phyloP scores from a whole-genome alignment of 2,797 vertebrate species.

The Choloepus didactylus region DNA sequence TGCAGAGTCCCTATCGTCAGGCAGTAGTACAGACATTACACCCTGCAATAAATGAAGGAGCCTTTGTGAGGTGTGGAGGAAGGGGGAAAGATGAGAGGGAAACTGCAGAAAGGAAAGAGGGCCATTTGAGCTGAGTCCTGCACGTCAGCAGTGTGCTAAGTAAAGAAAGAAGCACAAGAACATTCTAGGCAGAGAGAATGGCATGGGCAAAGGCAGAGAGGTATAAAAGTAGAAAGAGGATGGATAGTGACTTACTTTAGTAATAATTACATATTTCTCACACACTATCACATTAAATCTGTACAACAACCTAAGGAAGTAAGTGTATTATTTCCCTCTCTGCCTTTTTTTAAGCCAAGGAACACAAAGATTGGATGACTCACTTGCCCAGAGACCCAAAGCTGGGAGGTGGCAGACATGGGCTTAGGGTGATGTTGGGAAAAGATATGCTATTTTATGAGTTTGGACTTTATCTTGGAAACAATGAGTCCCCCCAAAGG shows the following conservation, averaged over 20 bases:
- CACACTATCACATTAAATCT: not conserved
- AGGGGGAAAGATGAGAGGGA: not conserved
- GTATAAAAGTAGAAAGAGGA: not conserved
- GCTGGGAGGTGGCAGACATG: not conserved
- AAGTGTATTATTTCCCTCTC: not conserved
- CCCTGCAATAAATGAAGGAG: not conserved
- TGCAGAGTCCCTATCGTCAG: not conserved
- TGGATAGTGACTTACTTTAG: not conserved
- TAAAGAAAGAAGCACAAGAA: not conserved
- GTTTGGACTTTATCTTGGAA: constrained; percentile 29
- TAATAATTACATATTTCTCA: not conserved
- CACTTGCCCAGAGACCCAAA: not conserved
- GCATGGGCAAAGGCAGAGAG: not conserved
- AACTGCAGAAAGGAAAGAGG: not conserved
- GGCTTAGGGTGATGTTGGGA: not conserved
- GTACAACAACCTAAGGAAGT: not conserved
- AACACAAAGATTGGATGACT: not conserved
- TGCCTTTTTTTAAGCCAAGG: not conserved
- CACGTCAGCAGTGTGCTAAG: not conserved
- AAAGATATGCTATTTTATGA: not conserved
- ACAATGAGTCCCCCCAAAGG: not conserved
- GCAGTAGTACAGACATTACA: not conserved
- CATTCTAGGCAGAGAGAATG: not conserved
- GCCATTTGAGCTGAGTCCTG: not conserved
- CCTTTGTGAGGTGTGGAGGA: not conserved